These are phyloP conservation scores for Electrona antarctica DNA, from an alignment of 2,113 vertebrate species.

Conservation along the genomic window DNA sequence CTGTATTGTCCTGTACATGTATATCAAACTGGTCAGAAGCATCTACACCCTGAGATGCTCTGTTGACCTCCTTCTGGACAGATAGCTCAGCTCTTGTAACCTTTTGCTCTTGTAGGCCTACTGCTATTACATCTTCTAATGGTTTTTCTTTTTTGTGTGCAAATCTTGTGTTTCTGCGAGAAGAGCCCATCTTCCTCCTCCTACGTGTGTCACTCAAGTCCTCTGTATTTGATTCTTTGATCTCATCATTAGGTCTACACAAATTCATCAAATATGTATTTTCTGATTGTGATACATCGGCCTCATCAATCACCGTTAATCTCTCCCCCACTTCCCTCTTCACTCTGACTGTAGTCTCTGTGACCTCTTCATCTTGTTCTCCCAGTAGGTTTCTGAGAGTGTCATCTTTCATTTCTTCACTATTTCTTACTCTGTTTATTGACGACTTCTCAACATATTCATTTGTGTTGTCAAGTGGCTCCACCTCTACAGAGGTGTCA, in stretches of 20 bases:
- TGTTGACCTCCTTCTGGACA: not conserved
- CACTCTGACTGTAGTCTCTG: not conserved
- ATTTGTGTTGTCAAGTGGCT: not conserved
- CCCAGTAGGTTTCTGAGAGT: not conserved
- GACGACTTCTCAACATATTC: not conserved
- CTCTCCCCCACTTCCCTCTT: constrained; percentile 11
- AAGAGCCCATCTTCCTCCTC: constrained; percentile 68
- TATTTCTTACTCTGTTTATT: not conserved
- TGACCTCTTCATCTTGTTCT: not conserved
- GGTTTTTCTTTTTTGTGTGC: constrained; percentile 25
- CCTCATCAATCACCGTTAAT: not conserved
- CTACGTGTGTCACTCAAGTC: constrained; percentile 19
- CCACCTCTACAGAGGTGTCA: not conserved
- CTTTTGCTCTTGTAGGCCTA: too few relatives aligned
- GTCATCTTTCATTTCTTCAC: not conserved
- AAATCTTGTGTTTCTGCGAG: constrained; percentile 41
- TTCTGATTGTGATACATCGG: constrained; percentile 3
- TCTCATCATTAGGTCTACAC: not conserved
- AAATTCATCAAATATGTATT: not conserved
- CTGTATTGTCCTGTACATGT: too few relatives aligned
- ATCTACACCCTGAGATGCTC: not conserved
- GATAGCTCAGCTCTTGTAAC: too few relatives aligned
- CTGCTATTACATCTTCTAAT: too few relatives aligned
- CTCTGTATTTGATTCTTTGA: not conserved
- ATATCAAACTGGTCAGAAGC: not conserved